Percentiles rank a stretch among this genome's conserved stretches.
phyloP scores from a whole-genome alignment of 1,140 invertebrate genomes.

The Grapholita molesta region DNA sequence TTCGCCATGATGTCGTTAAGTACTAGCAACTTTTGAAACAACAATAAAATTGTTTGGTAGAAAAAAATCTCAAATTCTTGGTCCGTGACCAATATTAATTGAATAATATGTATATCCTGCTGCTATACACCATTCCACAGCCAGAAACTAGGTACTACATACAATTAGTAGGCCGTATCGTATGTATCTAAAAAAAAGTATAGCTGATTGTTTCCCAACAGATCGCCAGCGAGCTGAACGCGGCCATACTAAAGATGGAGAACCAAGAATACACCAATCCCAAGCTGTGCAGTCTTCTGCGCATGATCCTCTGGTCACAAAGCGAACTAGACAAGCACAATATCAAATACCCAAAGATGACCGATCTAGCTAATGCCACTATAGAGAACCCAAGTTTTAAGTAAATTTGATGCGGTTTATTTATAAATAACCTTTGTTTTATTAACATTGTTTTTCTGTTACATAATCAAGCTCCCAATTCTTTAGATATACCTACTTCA shows the following conservation, averaged over 20 bases:
- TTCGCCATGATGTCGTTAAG: no score
- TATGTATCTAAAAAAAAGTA: no score
- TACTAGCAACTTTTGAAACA: no score
- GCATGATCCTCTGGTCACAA: constrained; percentile 97
- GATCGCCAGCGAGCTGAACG: constrained; percentile 98
- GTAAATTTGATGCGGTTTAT: constrained; percentile 22
- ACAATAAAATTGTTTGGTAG: no score
- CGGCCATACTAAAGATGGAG: constrained; percentile 95
- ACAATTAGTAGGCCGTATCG: no score
- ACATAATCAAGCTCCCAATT: background rate
- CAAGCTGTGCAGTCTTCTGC: constrained; percentile 93
- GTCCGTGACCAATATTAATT: no score
- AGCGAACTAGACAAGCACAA: constrained; percentile 96
- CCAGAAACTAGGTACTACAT: no score
- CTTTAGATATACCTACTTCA: no score
- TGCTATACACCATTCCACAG: no score
- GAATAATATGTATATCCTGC: no score
- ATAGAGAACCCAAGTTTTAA: constrained; percentile 85
- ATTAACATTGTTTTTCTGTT: constrained; percentile 7
- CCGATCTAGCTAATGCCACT: constrained; percentile 88
- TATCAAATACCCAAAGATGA: constrained; percentile 96
- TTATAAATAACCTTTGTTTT: constrained; percentile 18
- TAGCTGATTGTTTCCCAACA: constrained; percentile 68
- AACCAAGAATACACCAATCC: constrained; percentile 93
- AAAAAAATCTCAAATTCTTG: no score